Base-by-base conservation (phyloP, 2,888 invertebrate genomes). In the Andricus quercusramuli region DNA sequence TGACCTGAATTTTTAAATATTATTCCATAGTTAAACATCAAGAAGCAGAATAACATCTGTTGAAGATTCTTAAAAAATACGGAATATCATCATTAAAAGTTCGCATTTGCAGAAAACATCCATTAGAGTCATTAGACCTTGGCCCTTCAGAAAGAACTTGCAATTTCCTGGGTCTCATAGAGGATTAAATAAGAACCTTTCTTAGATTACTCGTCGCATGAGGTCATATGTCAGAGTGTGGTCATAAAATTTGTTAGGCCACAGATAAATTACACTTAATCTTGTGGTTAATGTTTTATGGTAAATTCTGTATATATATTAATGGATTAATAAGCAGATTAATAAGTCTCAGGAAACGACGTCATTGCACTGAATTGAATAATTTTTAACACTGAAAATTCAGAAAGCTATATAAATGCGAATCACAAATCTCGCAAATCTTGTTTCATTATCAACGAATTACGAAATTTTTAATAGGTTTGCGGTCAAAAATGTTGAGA, bases 261-360 rank as follows among this genome's bases (percentile, higher is more conserved):
- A 22, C 62, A 62, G 62, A 62, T 62, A 17, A 62, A 62, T 62
- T 62, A 62, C 25, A 62, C 62, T 62, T 62, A 62, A 62, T 62
- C 25, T 62, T 62, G 25, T 22, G 25, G 62, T 25, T 62, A 15
- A 25, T 62, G 22, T 62, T 62, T 62, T 62, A 15, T 62, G 25
- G 62, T 13, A 25, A 62, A 29, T 2, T 13, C 25, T 22, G 25
- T 62, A 62, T 25, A 25, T 25, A 62, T 2, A 62, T 56, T 56
- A 56, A n/a, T 56, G 17, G 25, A 15, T 29, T 62, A 25, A 62
- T 25, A 62, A 62, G 15, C n/a, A 25, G 25, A 25, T 1, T 25
- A 25, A 25, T 25, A 25, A 29, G 29, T 29, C 29, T 29, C 2
- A 29, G 29, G 3, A 29, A 29, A 29, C 3, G 2, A 3, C 29